Evolutionary conservation across 2,797 vertebrate genomes (phyloP).

Genomic region (Typhlichthys eigenmanni): DNA sequence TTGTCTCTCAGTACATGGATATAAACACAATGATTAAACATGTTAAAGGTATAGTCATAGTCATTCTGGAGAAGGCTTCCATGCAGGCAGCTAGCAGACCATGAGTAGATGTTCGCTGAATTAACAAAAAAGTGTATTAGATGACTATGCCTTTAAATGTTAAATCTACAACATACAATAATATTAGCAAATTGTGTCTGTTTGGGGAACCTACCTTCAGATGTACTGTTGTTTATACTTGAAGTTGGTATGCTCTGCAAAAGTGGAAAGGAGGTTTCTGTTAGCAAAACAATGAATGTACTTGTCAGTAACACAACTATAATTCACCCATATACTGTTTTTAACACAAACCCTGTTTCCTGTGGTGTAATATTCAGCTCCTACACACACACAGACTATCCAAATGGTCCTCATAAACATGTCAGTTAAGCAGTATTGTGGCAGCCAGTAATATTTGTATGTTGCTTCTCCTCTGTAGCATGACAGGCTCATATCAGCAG

Average conservation of each 20-base stretch:
- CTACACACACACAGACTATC: slow-evolving; percentile 31
- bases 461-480: slow-evolving; percentile 23
- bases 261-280: no score
- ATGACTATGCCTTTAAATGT: neutral
- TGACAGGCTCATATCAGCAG: slow-evolving; percentile 3
- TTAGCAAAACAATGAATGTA: no score
- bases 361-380: slow-evolving; percentile 65
- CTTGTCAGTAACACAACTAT: no score
- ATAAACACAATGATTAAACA: neutral
- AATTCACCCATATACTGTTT: slow-evolving; percentile 45
- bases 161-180: no score
- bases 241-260: no score
- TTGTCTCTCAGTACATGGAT: slow-evolving; percentile 6
- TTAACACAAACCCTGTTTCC: slow-evolving; percentile 70
- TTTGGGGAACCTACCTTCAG: no score
- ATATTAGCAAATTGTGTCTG: no score
- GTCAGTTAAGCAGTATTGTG: slow-evolving; percentile 24
- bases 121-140: neutral
- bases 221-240: no score
- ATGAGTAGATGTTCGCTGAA: neutral
- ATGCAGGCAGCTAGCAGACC: neutral
- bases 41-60: neutral
- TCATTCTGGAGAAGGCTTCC: neutral
- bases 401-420: slow-evolving; percentile 31
- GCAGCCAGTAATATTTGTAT: slow-evolving; percentile 19